phyloP scores from a whole-genome alignment of 2,113 vertebrate species.

The Rousettus leschenaultii region DNA sequence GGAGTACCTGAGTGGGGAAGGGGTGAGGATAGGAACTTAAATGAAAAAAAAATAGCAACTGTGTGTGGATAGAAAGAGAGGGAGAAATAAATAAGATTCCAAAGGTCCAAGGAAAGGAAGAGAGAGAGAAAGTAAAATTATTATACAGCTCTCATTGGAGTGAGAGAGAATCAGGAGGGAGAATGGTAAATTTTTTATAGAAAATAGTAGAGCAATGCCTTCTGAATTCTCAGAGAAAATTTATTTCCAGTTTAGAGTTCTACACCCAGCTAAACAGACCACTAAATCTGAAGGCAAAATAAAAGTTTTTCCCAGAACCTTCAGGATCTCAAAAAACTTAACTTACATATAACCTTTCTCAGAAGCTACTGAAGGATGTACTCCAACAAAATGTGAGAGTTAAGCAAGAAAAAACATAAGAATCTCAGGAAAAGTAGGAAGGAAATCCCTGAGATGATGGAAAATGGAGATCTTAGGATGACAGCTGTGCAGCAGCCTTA shows the following conservation, averaged over 20 bases:
- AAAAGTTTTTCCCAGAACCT: not conserved
- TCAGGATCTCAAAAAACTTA: not conserved
- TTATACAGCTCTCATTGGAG: not conserved
- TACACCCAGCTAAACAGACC: not conserved
- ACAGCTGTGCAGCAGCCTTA: not conserved
- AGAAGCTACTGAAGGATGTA: not conserved
- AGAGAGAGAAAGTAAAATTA: not conserved
- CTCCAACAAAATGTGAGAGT: not conserved
- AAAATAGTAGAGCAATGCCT: not conserved
- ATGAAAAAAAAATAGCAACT: not conserved
- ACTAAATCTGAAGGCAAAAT: not conserved
- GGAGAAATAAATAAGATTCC: not conserved
- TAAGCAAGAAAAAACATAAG: not conserved
- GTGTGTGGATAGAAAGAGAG: not conserved
- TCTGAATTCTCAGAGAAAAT: not conserved
- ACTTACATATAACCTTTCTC: not conserved
- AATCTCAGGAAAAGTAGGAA: not conserved
- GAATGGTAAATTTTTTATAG: not conserved
- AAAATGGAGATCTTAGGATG: not conserved
- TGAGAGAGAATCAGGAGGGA: not conserved
- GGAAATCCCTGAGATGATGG: not conserved
- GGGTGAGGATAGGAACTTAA: too few relatives aligned
- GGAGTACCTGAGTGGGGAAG: not conserved
- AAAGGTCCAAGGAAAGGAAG: not conserved
- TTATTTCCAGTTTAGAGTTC: not conserved